Evolutionary conservation across 2,113 vertebrate genomes (phyloP).

Genomic region (Microcebus jonahi): DNA sequence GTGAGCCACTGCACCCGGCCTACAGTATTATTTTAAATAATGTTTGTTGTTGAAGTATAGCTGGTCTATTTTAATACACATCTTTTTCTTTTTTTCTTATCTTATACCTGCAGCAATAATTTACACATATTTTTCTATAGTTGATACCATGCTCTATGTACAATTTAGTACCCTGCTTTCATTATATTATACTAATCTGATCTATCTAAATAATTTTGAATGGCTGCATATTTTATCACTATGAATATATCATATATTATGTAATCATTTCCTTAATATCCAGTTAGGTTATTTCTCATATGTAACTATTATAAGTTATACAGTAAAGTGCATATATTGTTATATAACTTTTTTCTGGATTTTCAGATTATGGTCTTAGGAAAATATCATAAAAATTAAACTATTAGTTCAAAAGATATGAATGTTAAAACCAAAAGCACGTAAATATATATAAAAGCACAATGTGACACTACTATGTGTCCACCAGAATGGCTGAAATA

Average conservation of each 20-base stretch:
- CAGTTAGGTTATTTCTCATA: conserved; percentile 41
- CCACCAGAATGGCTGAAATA: conserved; percentile 35
- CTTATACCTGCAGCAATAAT: too few relatives aligned
- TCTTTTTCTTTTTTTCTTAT: not conserved
- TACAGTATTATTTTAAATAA: not conserved
- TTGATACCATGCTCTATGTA: not conserved
- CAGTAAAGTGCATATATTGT: not conserved
- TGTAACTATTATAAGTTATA: conserved; percentile 36
- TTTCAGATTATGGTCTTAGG: conserved; percentile 2
- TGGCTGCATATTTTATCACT: conserved; percentile 23
- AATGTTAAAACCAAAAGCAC: conserved; percentile 42
- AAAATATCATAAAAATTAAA: conserved; percentile 31
- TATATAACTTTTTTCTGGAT: not conserved
- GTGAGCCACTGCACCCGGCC: too few relatives aligned
- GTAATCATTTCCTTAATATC: conserved; percentile 2
- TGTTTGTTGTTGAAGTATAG: not conserved
- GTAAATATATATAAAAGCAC: conserved; percentile 20
- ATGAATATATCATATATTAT: conserved; percentile 47
- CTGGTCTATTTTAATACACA: not conserved
- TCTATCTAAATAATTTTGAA: conserved; percentile 30
- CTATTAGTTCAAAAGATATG: conserved; percentile 45
- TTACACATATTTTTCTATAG: not conserved
- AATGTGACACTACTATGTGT: conserved; percentile 16
- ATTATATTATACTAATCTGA: not conserved
- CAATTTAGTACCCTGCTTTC: conserved; percentile 35